phyloP scores from a whole-genome alignment of 2,797 vertebrate genomes.

The Limnodromus scolopaceus region DNA sequence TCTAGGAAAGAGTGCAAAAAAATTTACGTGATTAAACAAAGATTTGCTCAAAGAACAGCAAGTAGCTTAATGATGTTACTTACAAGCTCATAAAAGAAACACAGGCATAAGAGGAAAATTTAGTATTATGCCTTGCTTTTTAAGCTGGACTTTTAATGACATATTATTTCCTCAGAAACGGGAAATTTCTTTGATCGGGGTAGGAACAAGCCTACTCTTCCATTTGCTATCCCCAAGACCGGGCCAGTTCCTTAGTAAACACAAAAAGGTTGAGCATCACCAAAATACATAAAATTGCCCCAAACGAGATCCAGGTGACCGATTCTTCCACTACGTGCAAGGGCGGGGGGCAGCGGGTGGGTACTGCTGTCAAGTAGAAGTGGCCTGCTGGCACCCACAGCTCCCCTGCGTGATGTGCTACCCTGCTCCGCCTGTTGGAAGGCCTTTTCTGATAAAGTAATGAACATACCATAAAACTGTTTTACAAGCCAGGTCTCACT shows the following conservation, averaged over 20 bases:
- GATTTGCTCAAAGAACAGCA: background rate
- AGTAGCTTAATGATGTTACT: background rate
- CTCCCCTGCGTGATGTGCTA: background rate
- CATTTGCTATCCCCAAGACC: background rate
- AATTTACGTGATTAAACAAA: background rate
- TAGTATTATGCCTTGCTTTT: background rate
- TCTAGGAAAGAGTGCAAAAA: background rate
- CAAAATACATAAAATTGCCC: background rate
- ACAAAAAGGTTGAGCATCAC: background rate
- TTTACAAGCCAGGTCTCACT: conserved; percentile 66
- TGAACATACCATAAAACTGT: conserved; percentile 47
- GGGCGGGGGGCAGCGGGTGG: accelerated
- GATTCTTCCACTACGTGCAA: background rate
- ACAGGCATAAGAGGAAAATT: background rate
- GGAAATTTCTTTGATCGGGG: accelerated
- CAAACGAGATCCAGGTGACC: accelerated
- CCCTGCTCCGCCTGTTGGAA: background rate
- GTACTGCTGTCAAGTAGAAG: background rate
- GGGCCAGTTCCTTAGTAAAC: background rate
- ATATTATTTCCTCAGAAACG: background rate
- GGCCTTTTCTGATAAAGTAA: conserved; percentile 37
- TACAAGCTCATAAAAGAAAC: background rate
- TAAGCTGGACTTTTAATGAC: background rate
- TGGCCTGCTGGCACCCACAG: background rate
- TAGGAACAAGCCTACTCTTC: background rate